These are phyloP conservation scores for Serranus cabrilla DNA, from an alignment of 2,797 vertebrate genomes.

Conservation along the genomic window DNA sequence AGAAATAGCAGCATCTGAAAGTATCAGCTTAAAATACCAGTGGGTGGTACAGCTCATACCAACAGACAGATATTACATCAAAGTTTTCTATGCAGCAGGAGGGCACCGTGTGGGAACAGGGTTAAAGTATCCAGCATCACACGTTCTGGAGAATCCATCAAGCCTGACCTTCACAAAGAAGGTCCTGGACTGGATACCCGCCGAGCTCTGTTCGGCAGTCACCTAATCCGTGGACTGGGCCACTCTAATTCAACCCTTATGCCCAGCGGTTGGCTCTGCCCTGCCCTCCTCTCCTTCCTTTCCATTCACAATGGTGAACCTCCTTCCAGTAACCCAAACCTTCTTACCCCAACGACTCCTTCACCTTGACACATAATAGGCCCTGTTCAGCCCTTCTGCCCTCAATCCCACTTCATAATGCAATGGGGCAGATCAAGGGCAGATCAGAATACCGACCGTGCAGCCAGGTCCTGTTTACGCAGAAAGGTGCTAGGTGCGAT, in stretches of 20 bases:
- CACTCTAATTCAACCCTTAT: constrained; percentile 74
- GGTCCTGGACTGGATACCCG: constrained; percentile 74
- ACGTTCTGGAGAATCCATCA: constrained; percentile 74
- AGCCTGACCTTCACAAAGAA: constrained; percentile 81
- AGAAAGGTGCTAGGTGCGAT: constrained; percentile 59
- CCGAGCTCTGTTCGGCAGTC: constrained; percentile 68
- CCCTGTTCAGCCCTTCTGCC: constrained; percentile 78
- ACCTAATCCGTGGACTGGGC: constrained; percentile 76
- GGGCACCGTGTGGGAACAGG: constrained; percentile 78
- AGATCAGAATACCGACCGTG: constrained; percentile 74
- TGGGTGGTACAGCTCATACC: background rate
- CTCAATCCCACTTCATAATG: constrained; percentile 75
- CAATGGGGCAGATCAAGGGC: constrained; percentile 78
- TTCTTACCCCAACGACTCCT: constrained; percentile 78
- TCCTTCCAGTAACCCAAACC: constrained; percentile 87
- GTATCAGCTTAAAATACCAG: background rate
- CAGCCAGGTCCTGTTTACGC: constrained; percentile 64
- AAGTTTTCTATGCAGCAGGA: constrained; percentile 43
- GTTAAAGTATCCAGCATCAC: constrained; percentile 70
- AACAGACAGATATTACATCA: constrained; percentile 32
- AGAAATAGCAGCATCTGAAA: background rate
- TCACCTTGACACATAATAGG: constrained; percentile 82
- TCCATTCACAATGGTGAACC: constrained; percentile 77
- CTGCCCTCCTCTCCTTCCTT: constrained; percentile 75
- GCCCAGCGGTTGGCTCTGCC: constrained; percentile 79